Conservation (phyloP, 2,113 vertebrate genomes). For the Rhineura floridana region DNA sequence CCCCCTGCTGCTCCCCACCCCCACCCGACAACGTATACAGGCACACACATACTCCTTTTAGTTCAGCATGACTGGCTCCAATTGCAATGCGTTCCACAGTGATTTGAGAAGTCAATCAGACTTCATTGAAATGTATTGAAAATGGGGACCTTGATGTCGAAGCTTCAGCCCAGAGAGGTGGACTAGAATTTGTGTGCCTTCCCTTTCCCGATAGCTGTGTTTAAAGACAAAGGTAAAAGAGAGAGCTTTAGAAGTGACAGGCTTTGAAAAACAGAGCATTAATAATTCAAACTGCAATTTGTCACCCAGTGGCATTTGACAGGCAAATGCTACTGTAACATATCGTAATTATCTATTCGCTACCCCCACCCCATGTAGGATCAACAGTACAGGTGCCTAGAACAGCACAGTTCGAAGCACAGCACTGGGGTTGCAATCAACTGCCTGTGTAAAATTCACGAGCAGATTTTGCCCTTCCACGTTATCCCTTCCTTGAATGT, state of each 20-base stretch:
- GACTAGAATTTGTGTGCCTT: conserved; percentile 36
- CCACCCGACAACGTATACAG: neutral
- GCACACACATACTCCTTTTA: conserved; percentile 20
- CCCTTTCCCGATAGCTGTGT: conserved; percentile 39
- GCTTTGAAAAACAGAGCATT: conserved; percentile 26
- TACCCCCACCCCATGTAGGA: neutral
- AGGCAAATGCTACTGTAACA: neutral
- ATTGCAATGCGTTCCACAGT: conserved; percentile 44
- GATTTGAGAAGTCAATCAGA: conserved; percentile 56
- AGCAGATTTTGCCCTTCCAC: neutral
- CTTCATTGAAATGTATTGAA: conserved; percentile 42
- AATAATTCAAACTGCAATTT: conserved; percentile 46
- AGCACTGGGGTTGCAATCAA: neutral
- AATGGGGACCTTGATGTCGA: conserved; percentile 55
- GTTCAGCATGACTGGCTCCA: conserved; percentile 54
- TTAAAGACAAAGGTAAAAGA: conserved; percentile 25
- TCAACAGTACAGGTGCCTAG: neutral
- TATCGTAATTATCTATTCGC: conserved; percentile 27
- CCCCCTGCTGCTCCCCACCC: neutral
- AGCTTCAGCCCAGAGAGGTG: conserved; percentile 45
- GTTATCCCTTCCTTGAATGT: neutral
- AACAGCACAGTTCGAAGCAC: conserved; percentile 3
- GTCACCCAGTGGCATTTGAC: conserved; percentile 30
- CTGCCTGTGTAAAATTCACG: neutral
- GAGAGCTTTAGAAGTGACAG: conserved; percentile 44